Evolutionary conservation across 2,797 vertebrate genomes (phyloP).

Genomic region (Gymnoscopelus braueri): DNA sequence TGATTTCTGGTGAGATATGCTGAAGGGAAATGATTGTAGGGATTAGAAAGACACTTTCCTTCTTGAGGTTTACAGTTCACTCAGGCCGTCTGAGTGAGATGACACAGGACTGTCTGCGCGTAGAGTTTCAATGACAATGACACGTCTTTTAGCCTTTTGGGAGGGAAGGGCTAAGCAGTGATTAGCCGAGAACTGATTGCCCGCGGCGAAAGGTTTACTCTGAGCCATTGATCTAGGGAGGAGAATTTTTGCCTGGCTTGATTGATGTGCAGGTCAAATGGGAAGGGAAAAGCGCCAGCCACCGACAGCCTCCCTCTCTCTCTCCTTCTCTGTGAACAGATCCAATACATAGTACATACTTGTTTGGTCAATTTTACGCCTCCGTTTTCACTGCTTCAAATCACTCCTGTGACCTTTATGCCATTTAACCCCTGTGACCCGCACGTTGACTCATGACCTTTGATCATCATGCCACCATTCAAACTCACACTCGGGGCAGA

Average conservation of each 20-base stretch:
- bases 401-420: no score
- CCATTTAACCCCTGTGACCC: neutral
- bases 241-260: slow-evolving; percentile 4
- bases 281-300: neutral
- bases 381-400: no score
- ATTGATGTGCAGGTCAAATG: slow-evolving; percentile 35
- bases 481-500: no score
- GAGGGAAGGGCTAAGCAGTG: slow-evolving; percentile 38
- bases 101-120: slow-evolving; percentile 1
- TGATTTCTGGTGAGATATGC: neutral
- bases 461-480: no score
- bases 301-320: neutral
- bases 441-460: neutral
- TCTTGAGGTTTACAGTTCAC: neutral
- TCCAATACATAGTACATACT: no score
- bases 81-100: slow-evolving; percentile 9
- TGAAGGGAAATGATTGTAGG: neutral
- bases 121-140: slow-evolving; percentile 13
- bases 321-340: neutral
- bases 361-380: no score
- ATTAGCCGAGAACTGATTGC: slow-evolving; percentile 58
- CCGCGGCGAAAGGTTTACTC: slow-evolving; percentile 20
- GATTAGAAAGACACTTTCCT: neutral
- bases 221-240: slow-evolving; percentile 32
- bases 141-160: slow-evolving; percentile 42